phyloP scores from a whole-genome alignment of 2,113 vertebrate genomes.

The Chelonoidis abingdonii region DNA sequence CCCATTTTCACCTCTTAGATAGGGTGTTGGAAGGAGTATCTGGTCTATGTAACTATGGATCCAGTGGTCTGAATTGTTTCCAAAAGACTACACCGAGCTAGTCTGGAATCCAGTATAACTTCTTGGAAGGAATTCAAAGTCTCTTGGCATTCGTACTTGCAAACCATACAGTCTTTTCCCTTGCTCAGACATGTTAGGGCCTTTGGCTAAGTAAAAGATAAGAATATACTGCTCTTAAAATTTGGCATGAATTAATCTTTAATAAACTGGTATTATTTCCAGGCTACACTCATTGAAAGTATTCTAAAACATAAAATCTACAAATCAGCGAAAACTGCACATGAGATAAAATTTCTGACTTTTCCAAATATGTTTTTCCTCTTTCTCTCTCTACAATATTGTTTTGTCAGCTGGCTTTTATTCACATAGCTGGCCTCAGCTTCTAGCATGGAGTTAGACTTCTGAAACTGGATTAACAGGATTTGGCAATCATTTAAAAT shows the following conservation, averaged over 20 bases:
- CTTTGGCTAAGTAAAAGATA: slow-evolving; percentile 7
- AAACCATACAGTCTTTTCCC: slow-evolving; percentile 46
- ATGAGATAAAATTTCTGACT: slow-evolving; percentile 10
- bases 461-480: slow-evolving; percentile 60
- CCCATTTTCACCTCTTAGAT: rapidly evolving
- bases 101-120: slow-evolving; percentile 16
- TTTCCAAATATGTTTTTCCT: neutral
- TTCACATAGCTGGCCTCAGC: slow-evolving; percentile 4
- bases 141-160: slow-evolving; percentile 32
- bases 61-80: neutral
- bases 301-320: slow-evolving; percentile 5
- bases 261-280: slow-evolving; percentile 9
- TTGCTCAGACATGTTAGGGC: neutral
- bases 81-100: neutral
- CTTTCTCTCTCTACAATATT: neutral
- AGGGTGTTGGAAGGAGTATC: neutral
- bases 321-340: neutral
- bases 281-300: slow-evolving; percentile 10
- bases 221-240: slow-evolving; percentile 4
- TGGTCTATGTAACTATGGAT: neutral
- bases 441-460: slow-evolving; percentile 30
- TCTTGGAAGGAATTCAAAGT: slow-evolving; percentile 27
- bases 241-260: neutral
- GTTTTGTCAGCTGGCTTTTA: slow-evolving; percentile 1
- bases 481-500: slow-evolving; percentile 31